These are phyloP conservation scores for Mnemiopsis leidyi DNA, from an alignment of 37 sponge, comb jelly and placozoan genomes.

Conservation along the genomic window DNA sequence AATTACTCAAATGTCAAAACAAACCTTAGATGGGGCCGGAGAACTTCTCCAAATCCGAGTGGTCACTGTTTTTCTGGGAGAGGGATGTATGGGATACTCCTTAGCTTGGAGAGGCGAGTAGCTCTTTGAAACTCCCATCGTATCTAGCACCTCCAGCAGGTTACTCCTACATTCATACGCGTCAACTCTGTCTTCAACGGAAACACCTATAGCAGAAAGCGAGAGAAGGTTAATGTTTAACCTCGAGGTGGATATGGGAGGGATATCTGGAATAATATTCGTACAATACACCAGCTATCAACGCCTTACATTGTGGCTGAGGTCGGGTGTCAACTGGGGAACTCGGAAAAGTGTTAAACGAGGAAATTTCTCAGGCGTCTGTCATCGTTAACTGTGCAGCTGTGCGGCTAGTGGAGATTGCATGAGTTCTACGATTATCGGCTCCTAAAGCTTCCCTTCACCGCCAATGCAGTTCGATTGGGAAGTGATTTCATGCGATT, in stretches of 20 bases:
- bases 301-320: not conserved
- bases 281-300: not conserved
- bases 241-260: not conserved
- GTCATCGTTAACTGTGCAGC: not conserved
- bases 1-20: not conserved
- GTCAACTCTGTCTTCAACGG: slow-evolving; percentile 21
- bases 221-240: not conserved
- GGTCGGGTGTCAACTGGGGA: not conserved
- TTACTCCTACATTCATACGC: slow-evolving; percentile 48
- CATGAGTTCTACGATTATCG: not conserved
- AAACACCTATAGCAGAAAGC: not conserved
- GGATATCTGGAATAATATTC: not conserved
- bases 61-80: slow-evolving; percentile 14
- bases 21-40: not conserved
- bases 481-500: not conserved
- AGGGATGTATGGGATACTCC: slow-evolving; percentile 31
- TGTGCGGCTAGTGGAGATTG: not conserved
- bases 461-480: not conserved
- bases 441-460: not conserved
- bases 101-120: not conserved
- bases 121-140: slow-evolving; percentile 41
- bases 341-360: not conserved
- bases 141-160: slow-evolving; percentile 7
- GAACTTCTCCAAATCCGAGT: slow-evolving; percentile 22
- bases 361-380: not conserved